Base-by-base conservation (phyloP, 2,888 invertebrate species). In the Metallyticus violacea region DNA sequence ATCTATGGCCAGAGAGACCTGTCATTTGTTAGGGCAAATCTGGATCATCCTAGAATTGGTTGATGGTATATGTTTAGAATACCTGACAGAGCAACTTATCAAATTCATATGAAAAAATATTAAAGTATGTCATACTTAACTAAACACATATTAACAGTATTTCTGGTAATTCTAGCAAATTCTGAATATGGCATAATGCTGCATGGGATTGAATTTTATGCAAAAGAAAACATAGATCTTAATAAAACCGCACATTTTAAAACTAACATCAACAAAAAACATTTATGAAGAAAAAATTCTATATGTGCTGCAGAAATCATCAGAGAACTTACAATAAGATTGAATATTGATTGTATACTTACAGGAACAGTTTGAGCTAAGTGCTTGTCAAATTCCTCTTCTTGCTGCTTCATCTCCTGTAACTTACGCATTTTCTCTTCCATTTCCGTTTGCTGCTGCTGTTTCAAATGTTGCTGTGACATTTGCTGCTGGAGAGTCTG, bases 371-470 rank as follows among this genome's bases (percentile, higher is more conserved):
- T 95, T 91, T 95, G 95, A 89, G 95, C 95, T 87, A 96, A 91
- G 91, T 96, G 95, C 90, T 95, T 95, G 90, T 96, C 96, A 90
- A 96, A 95, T 89, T 95, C 96, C 82, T 96, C 96, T 89, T 96
- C 96, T 89, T 95, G 95, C 89, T 95, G 94, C 88, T 95, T 94
- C 93, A 96, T 94, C 90, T 95, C 95, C 88, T 95, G 95, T 83
- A 95, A 90, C 90, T 95, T 95, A 25, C 94, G 92, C 91, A 95
- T 93, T 90, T 95, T 95, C 88, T 95, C 95, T 90, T 95, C 94
- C 90, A 95, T 95, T 89, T 95, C 95, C 81, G 93, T 93, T 89
- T 94, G 94, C 1, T 93, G 93, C 80, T 89, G 94, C 6, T 62
- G 77, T 93, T 81, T 92, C 90, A 94, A 93, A 89, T 95, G 91